A percentile compares a stretch with the other conserved stretches of the same genome.
Conservation (phyloP, 2,888 invertebrate species). For the Ophion obscuratus region DNA sequence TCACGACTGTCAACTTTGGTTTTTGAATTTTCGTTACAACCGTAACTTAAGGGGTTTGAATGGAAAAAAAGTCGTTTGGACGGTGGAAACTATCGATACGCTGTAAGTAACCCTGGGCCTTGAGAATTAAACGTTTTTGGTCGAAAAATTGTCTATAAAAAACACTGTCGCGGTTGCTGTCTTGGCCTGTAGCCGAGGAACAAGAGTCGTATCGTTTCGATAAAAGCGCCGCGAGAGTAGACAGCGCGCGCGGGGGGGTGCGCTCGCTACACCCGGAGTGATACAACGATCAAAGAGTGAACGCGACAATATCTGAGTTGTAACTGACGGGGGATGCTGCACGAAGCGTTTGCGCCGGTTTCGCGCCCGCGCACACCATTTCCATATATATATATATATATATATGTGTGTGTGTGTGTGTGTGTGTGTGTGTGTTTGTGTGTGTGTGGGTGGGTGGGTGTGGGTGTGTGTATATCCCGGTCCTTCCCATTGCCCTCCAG, state of each 20-base stretch:
- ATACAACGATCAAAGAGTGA: slow-evolving; percentile 69
- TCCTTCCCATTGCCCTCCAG: no score
- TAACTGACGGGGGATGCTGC: slow-evolving; percentile 83
- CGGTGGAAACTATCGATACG: neutral
- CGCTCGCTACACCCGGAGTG: slow-evolving; percentile 8
- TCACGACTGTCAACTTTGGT: no score
- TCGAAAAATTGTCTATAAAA: neutral
- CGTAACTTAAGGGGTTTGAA: no score
- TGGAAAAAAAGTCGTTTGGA: no score
- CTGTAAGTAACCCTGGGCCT: no score
- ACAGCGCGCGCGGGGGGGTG: slow-evolving; percentile 7
- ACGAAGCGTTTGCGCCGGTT: slow-evolving; percentile 81
- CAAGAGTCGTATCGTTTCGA: slow-evolving; percentile 6
- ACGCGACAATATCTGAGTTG: slow-evolving; percentile 82
- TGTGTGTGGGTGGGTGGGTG: no score
- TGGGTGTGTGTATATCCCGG: no score
- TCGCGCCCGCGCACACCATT: slow-evolving; percentile 81
- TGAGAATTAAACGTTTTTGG: no score
- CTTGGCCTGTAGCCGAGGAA: neutral
- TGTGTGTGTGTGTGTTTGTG: no score
- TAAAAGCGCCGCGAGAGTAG: slow-evolving; percentile 26
- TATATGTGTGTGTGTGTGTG: no score
- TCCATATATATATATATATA: slow-evolving; percentile 52
- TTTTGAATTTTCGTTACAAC: no score
- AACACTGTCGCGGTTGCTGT: neutral